Evolutionary conservation across 2,113 vertebrate genomes (phyloP).

Genomic region (Erpornis zantholeuca): DNA sequence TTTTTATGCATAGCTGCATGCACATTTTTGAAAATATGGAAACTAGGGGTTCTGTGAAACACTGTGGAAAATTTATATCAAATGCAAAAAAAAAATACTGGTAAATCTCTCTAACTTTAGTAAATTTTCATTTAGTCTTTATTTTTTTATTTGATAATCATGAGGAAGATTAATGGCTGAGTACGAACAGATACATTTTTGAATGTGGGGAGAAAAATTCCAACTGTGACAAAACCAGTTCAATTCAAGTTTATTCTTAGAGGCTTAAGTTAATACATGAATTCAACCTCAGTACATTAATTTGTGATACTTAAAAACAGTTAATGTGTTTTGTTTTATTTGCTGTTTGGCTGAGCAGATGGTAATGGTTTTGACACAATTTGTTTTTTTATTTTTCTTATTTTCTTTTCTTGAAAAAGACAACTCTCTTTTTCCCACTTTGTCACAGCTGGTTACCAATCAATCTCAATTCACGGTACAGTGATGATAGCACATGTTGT

Average conservation of each 20-base stretch:
- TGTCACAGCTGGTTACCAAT: slow-evolving; percentile 80
- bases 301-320: slow-evolving; percentile 55
- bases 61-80: not conserved
- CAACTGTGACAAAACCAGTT: not conserved
- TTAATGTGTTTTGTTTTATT: slow-evolving; percentile 63
- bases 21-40: not conserved
- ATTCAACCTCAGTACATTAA: slow-evolving; percentile 5
- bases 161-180: not conserved
- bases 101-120: not conserved
- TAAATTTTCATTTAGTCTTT: not conserved
- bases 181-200: not conserved
- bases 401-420: slow-evolving; percentile 45
- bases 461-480: slow-evolving; percentile 79
- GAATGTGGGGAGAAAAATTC: not conserved
- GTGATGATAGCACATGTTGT: slow-evolving; percentile 80
- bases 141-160: not conserved
- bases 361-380: slow-evolving; percentile 70
- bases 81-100: not conserved
- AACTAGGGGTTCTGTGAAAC: not conserved
- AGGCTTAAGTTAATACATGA: not conserved
- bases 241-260: not conserved
- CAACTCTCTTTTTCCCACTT: slow-evolving; percentile 68
- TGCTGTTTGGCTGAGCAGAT: slow-evolving; percentile 71
- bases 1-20: not conserved
- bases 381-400: slow-evolving; percentile 47